Conservation (phyloP, 2,797 vertebrate genomes). For the Spinus pinus region DNA sequence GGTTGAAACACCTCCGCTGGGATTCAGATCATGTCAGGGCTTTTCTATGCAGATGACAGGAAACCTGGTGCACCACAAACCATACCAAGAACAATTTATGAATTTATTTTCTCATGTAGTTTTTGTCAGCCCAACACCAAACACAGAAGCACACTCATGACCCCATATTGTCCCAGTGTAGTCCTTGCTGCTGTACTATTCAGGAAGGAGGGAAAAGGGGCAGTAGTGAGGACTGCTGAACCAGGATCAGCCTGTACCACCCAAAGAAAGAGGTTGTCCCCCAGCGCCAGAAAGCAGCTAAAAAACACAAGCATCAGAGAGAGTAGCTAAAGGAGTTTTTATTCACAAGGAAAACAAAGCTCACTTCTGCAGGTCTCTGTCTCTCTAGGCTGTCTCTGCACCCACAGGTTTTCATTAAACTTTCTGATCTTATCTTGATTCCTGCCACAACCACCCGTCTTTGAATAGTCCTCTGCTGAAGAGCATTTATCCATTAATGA, state of each 20-base stretch:
- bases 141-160: not conserved
- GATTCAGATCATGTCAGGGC: not conserved
- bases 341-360: not conserved
- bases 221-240: not conserved
- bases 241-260: not conserved
- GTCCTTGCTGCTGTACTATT: not conserved
- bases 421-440: not conserved
- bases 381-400: not conserved
- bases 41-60: not conserved
- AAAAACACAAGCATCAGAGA: not conserved
- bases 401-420: not conserved
- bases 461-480: not conserved
- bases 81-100: not conserved
- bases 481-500: constrained; percentile 79
- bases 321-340: not conserved
- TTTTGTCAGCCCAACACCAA: not conserved
- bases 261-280: not conserved
- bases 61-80: not conserved
- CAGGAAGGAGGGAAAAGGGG: not conserved
- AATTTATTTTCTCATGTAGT: not conserved
- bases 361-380: not conserved
- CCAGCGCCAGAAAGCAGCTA: not conserved
- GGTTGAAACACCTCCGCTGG: not conserved
- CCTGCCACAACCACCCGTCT: not conserved
- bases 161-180: not conserved